Base-by-base conservation (phyloP, 2,797 vertebrate genomes). In the Sarcoramphus papa region DNA sequence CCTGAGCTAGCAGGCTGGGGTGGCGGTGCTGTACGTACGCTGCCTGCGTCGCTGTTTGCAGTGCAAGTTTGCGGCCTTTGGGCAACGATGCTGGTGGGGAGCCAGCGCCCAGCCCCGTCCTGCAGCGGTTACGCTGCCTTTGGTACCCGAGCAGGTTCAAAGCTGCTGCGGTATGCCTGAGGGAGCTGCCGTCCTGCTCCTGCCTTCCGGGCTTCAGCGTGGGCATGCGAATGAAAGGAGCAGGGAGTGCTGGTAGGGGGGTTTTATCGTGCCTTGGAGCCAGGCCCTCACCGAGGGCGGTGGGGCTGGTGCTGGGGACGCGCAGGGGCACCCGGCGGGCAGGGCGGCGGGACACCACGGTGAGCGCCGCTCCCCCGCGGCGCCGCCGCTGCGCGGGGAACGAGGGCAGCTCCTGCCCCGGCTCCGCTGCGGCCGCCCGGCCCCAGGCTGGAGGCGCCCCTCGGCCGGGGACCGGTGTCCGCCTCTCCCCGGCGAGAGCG, bases 211-310 rank as follows among this genome's bases (percentile, higher is more conserved):
- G 25, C 27, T 27, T 2, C 20, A 4, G 41, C 43, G 4, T 1
- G 17, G 65, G 5, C 37, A 2, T 6, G 59, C 27, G 12, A 25
- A 4, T 10, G 9, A 28, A 8, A 6, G 43, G 23, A 18, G 45
- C 50, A 2, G 62, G 60, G 62, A 8, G 5, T 6, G 70, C 57
- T 1, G 28, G 7, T 1, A 0, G 27, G 16, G 3, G 41, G 9
- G 41, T 33, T 33, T 28, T 51, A 4, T 10, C 1, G 40, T 14
- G 67, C 62, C 68, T 18, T 8, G 37, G 67, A 8, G 43, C 37
- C 43, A 0, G 63, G 75, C 23, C 20, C 9, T 22, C 11, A 1
- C 20, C 22, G 4, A 7, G 19, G 15, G 6, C 16, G 40, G 25
- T 2, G 48, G 35, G 59, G 53, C 48, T 28, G 41, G 74, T 37